Evolutionary conservation across 2,888 invertebrate genomes (phyloP).

Genomic region (Dusona sp.): DNA sequence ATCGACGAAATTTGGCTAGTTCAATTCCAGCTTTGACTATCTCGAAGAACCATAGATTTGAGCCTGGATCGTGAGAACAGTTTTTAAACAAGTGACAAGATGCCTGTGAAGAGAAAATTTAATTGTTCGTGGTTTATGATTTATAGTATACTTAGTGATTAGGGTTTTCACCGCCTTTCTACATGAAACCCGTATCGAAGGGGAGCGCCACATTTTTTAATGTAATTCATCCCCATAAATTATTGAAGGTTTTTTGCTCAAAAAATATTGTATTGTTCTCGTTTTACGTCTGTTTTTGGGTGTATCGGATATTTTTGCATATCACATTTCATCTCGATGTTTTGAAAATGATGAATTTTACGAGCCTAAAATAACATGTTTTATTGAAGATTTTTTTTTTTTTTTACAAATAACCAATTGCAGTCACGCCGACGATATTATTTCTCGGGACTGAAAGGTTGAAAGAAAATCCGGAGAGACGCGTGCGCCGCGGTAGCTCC

Average conservation of each 20-base stretch:
- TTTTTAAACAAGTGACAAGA: not conserved
- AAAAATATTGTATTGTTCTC: too few species aligned
- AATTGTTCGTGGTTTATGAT: not conserved
- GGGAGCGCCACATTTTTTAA: too few species aligned
- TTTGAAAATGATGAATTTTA: not conserved
- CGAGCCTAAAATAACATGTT: not conserved
- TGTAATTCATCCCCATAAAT: too few species aligned
- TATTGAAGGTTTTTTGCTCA: too few species aligned
- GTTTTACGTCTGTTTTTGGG: too few species aligned
- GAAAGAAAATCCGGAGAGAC: constrained; percentile 15
- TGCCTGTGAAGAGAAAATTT: not conserved
- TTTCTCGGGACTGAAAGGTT: not conserved
- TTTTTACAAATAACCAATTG: not conserved
- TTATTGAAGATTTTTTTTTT: not conserved
- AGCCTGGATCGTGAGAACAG: not conserved
- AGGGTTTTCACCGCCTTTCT: too few species aligned
- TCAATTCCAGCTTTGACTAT: not conserved
- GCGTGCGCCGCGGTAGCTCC: constrained; percentile 47
- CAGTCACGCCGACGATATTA: not conserved
- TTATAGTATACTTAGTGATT: not conserved
- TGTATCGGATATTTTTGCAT: not conserved
- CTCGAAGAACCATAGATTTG: not conserved
- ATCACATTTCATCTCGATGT: not conserved
- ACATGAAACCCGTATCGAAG: too few species aligned
- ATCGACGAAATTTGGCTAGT: too few species aligned